Base-by-base conservation (phyloP, 1,140 invertebrate species). In the Caerostris extrusa region DNA sequence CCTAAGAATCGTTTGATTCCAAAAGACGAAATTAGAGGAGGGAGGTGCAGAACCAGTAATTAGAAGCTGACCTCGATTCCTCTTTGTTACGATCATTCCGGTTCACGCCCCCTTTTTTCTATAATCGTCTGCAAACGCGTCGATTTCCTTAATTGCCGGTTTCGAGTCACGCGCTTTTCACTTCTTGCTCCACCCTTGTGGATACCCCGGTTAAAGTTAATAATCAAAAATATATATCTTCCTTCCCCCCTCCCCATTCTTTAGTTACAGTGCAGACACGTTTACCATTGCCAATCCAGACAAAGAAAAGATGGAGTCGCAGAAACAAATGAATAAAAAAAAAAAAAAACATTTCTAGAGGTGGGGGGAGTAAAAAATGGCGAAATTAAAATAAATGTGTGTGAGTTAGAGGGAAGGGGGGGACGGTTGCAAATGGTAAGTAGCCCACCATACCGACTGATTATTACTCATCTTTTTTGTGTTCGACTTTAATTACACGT, bases 91-190 rank as follows among this genome's bases (percentile, higher is more conserved):
- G 55, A 77, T 77, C 85, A 85, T 58, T 87, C 85, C 10, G n/a
- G 60, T 34, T 90, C 64, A 90, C 88, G 88, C 88, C 88, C 88
- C 88, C 67, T 90, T 69, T 85, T 71, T 61, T 55, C 86, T 53
- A 69, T 56, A 90, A 90, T 90, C 88, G 88, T 90, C 69, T 90
- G 88, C 61, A 57, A 77, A 53, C 88, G 88, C 88, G 88, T 90
- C 88, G 88, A 90, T 90, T 90, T 60, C 58, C 88, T 90, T 90
- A 90, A 90, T 90, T 90, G 88, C 88, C 58, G 88, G 88, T 90
- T 90, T 57, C 69, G 53, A 90, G 88, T 90, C 88, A 90, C 88
- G 88, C 88, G 67, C 88, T 67, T 90, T 90, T 90, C 88, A 90
- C 88, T 90, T 71, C 88, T 53, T 87, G 55, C 88, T 90, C 88